Evolutionary conservation across 2,113 vertebrate genomes (phyloP), one percentile per base, ranked within the genome.

Genomic region (Trochalopteron elliotii): DNA sequence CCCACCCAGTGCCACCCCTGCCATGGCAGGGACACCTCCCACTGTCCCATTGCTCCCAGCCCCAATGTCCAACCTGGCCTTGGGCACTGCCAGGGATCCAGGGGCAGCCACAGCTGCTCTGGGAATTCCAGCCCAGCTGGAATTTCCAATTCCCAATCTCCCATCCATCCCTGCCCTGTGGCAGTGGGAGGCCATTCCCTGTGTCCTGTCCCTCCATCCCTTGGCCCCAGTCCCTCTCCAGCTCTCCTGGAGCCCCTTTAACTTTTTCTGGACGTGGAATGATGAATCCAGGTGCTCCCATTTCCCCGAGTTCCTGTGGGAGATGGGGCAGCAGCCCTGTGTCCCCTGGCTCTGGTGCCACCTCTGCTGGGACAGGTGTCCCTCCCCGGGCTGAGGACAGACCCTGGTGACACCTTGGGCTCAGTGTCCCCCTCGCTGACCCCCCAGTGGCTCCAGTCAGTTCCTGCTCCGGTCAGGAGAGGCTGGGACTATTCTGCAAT

Each of bases 321-420:
- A 2, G 30, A 30, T 53, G 30, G 16, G 35, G 3, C 21, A 8
- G 39, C 59, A n/a, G 50, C 3, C 15, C 0, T 0, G 17, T 2
- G 24, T 19, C 15, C 64, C 9, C 52, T 3, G 31, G 42, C 40
- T 24, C 23, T 8, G 13, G 9, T 6, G 31, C 10, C 84, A 1
- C 0, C 24, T 15, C 33, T 24, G 8, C 33, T 0, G 3, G 25
- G 57, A 4, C 17, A 5, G 12, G 6, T 11, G 24, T 18, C 18
- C 27, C 11, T 42, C 6, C 22, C 68, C 0, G 0, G 50, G 69
- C 50, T 13, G 60, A 22, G 69, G 50, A 23, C 19, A 7, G 83
- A 8, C 5, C 15, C 31, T 2, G 30, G 9, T 10, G 23, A 4
- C 52, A 18, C 24, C 4, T 12, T 1, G 63, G 42, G 44, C n/a